Evolutionary conservation across 2,797 vertebrate genomes (phyloP), one percentile per base, ranked within the genome.

Genomic region (Sebastes flavidus): DNA sequence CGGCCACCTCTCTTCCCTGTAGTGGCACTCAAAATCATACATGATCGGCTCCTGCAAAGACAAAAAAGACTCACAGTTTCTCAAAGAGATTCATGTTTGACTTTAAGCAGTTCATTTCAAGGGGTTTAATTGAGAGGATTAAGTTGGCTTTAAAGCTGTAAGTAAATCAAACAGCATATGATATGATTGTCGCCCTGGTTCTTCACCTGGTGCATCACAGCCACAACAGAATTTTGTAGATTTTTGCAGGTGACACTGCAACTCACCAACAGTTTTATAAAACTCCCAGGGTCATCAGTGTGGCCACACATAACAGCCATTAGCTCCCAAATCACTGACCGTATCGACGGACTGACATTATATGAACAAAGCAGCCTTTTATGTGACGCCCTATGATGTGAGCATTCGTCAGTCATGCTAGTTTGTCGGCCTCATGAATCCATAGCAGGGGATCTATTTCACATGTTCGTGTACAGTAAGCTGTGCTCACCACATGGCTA

Each of bases 1-100:
- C 30, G 84, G 87, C 95, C 95, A 96, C 77, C 83, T 70, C 69
- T 94, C 94, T 22, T 86, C 42, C 82, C 91, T 91, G 87, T 94
- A 96, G 94, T 96, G 96, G 88, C 96, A 96, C 79, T 93, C 67
- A 68, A 95, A 96, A 1, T 96, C 95, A 3, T 83, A 85, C 94
- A 96, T 96, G 75, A 91, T 72, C 1, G 38, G 36, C 67, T 95
- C 94, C 96, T 96, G 88, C 3, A 38, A n/a, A 49, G 30, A 68
- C 20, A 81, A 16, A 30, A 62, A 77, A 65, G 60, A 62, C n/a
- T 54, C 2, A 69, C 42, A 71, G 36, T 38, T 38, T 14, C 20
- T 52, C 3, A 11, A 8, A 8, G 2, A 30, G 20, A 52, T 14
- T 25, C 24, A n/a, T 16, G 16, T 13, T 10, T 22, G 2, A 46